phyloP scores from a whole-genome alignment of 2,797 vertebrate genomes.

The Crenichthys baileyi region DNA sequence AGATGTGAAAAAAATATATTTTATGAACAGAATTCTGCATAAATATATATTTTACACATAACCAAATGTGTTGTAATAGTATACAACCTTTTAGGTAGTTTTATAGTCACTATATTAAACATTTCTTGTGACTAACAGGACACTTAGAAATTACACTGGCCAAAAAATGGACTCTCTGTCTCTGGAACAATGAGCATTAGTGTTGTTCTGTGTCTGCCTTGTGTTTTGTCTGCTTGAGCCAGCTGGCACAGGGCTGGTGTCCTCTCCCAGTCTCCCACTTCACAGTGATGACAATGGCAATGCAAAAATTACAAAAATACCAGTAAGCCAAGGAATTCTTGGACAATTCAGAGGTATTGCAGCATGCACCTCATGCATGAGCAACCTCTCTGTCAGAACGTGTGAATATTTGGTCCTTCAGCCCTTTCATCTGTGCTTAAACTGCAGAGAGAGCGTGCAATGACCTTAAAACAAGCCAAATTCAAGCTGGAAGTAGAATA shows the following conservation, averaged over 20 bases:
- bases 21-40: neutral
- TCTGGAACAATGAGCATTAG: constrained; percentile 81
- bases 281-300: constrained; percentile 81
- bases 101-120: constrained; percentile 14
- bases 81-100: neutral
- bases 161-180: constrained; percentile 80
- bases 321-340: constrained; percentile 70
- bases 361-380: constrained; percentile 37
- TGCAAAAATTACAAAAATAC: constrained; percentile 76
- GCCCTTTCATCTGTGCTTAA: constrained; percentile 21
- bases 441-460: constrained; percentile 26
- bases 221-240: constrained; percentile 77
- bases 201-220: constrained; percentile 80
- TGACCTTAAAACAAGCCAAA: constrained; percentile 38
- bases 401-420: constrained; percentile 39
- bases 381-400: constrained; percentile 33
- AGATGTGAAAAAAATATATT: constrained; percentile 6
- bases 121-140: constrained; percentile 61
- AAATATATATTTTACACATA: neutral
- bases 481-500: constrained; percentile 35
- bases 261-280: constrained; percentile 77
- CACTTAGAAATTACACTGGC: constrained; percentile 60
- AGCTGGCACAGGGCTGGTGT: constrained; percentile 78
- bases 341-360: constrained; percentile 60
- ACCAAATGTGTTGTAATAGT: neutral